These are phyloP conservation scores for Drosophila nigricruria DNA, from an alignment of 2,888 invertebrate species.

Conservation along the genomic window DNA sequence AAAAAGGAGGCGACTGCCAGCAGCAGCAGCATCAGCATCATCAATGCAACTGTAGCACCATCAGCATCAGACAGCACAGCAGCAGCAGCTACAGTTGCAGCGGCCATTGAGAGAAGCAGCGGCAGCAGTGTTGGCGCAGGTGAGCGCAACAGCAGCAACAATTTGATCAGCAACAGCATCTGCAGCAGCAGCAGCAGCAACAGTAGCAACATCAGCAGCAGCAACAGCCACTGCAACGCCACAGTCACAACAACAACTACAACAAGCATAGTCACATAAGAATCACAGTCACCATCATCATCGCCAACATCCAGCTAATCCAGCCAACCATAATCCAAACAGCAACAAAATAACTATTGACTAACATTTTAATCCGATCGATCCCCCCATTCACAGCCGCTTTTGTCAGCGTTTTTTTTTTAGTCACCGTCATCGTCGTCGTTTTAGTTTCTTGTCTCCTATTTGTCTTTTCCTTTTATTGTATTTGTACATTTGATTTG, in stretches of 20 bases:
- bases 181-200: constrained; percentile 21
- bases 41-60: constrained; percentile 1
- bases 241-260: constrained; percentile 29
- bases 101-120: constrained; percentile 19
- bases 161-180: constrained; percentile 34
- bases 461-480: constrained; percentile 8
- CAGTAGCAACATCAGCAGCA: constrained; percentile 11
- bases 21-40: constrained; percentile 24
- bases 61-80: constrained; percentile 20
- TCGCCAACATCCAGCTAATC: constrained; percentile 23
- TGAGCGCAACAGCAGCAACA: constrained; percentile 55
- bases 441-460: constrained; percentile 21
- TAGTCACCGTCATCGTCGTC: constrained; percentile 35
- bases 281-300: constrained; percentile 34
- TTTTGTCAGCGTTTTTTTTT: constrained; percentile 34
- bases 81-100: constrained; percentile 23
- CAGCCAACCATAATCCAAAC: constrained; percentile 7
- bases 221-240: constrained; percentile 41
- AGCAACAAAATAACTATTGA: constrained; percentile 26
- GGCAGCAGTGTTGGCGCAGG: constrained; percentile 47
- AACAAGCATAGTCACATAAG: constrained; percentile 55
- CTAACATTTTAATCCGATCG: constrained; percentile 32
- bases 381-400: constrained; percentile 36
- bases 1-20: constrained; percentile 69
- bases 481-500: constrained; percentile 27